Conservation (phyloP, 2,888 invertebrate genomes). For the Andricus curvator region DNA sequence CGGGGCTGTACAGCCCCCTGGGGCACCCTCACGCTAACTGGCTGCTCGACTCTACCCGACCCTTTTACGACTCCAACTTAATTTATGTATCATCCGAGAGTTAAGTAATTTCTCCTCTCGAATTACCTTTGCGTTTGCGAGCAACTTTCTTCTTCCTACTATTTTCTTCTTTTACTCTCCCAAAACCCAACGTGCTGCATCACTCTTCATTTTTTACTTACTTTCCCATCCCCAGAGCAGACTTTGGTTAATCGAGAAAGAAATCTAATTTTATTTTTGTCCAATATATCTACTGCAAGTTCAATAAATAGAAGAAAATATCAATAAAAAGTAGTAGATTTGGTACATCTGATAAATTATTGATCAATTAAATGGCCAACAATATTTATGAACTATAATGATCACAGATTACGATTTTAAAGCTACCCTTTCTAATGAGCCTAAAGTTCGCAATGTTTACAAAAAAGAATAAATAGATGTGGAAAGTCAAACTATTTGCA, state of each 20-base stretch:
- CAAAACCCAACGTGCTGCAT: conserved; percentile 1
- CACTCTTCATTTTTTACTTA: not conserved
- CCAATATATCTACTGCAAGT: not conserved
- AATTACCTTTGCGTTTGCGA: conserved; percentile 68
- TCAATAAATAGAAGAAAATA: not conserved
- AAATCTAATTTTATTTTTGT: not conserved
- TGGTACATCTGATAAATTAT: too few species aligned
- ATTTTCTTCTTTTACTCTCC: conserved; percentile 51
- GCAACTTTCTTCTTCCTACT: conserved; percentile 64
- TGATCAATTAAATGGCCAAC: too few species aligned
- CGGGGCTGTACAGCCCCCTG: conserved; percentile 74
- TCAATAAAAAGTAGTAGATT: not conserved
- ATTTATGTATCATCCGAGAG: conserved; percentile 79
- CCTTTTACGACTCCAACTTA: conserved; percentile 78
- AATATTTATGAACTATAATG: too few species aligned
- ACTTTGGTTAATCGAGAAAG: not conserved
- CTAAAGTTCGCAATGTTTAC: too few species aligned
- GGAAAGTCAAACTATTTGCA: too few species aligned
- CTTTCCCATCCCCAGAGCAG: not conserved
- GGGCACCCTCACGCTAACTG: conserved; percentile 79
- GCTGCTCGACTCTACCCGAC: conserved; percentile 74
- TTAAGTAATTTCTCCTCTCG: conserved; percentile 78
- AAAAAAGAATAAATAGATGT: too few species aligned
- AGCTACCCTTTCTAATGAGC: too few species aligned
- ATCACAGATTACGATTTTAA: too few species aligned